Evolutionary conservation across 1,140 invertebrate genomes (phyloP), one percentile per base, ranked within the genome.

Genomic region (Diorhabda sublineata): DNA sequence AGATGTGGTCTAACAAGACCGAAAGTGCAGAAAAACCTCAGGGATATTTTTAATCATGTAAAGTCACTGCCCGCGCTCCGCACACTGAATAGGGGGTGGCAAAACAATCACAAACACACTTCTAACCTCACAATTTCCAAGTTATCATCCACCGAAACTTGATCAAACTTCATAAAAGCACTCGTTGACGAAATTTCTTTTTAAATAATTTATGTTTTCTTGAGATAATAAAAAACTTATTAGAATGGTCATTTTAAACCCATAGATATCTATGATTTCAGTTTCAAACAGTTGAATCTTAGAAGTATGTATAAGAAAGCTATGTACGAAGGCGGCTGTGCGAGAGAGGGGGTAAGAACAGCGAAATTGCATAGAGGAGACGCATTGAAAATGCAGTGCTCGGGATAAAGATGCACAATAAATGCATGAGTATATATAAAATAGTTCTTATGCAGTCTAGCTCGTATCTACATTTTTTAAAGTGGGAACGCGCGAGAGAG

Each of bases 201-300:
- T 60, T 47, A 67, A 11, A 59, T 60, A 44, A 60, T 60, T 67
- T 60, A 42, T 42, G 45, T 6, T 56, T 42, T 45, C 26, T 44
- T 9, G 42, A 47, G 57, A 45, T 45, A 60, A 58, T 59, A 59
- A 67, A 67, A 60, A 45, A 67, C 65, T 61, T 60, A 64, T 64
- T 65, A 65, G 59, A 45, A 70, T 70, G 69, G 67, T 64, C 75
- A 76, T 76, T 76, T 76, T 76, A 70, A 70, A 69, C 65, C 58
- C 71, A 72, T 73, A 73, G 73, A 69, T 75, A 73, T 76, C 75
- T 76, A 76, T 76, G 74, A 76, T 76, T 75, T 76, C 65, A 67
- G 65, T 67, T 67, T 67, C 52, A 73, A 74, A 76, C 73, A 74
- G 69, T 73, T 73, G 75, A 73, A 76, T 76, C 75, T 76, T 76